phyloP scores from a whole-genome alignment of 2,888 invertebrate species.

The Timandra comae region DNA sequence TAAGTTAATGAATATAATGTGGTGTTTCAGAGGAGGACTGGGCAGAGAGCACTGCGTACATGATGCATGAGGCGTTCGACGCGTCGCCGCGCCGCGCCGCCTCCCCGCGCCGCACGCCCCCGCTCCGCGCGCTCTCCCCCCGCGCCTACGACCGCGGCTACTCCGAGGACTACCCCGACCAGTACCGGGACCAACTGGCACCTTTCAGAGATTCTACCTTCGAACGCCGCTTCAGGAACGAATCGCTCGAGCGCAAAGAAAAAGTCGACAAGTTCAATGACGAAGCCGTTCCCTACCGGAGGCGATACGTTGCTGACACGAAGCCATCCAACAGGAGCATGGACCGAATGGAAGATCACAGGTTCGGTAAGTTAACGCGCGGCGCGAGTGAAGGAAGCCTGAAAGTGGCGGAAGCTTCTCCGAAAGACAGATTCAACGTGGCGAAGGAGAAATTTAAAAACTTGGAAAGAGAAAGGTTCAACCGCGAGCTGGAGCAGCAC shows the following conservation, averaged over 20 bases:
- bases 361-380: conserved; percentile 60
- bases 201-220: conserved; percentile 28
- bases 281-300: conserved; percentile 56
- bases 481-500: conserved; percentile 73
- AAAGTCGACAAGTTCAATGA: conserved; percentile 58
- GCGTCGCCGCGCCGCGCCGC: conserved; percentile 59
- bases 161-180: conserved; percentile 31
- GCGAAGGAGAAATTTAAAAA: conserved; percentile 91
- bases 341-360: conserved; percentile 65
- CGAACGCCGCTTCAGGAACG: conserved; percentile 51
- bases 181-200: conserved; percentile 48
- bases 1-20: too few relatives aligned
- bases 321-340: conserved; percentile 66
- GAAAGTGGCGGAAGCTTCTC: conserved; percentile 70
- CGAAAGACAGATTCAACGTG: conserved; percentile 88
- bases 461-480: conserved; percentile 83
- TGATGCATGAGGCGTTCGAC: conserved; percentile 78
- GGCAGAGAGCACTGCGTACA: conserved; percentile 80
- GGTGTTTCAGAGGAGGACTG: conserved; percentile 83
- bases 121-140: conserved; percentile 41
- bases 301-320: conserved; percentile 69
- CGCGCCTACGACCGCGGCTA: conserved; percentile 39
- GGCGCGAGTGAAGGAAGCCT: conserved; percentile 67
- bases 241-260: conserved; percentile 62
- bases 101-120: conserved; percentile 37